These are phyloP conservation scores for Uloborus diversus DNA, from an alignment of 1,140 invertebrate genomes.

Conservation along the genomic window DNA sequence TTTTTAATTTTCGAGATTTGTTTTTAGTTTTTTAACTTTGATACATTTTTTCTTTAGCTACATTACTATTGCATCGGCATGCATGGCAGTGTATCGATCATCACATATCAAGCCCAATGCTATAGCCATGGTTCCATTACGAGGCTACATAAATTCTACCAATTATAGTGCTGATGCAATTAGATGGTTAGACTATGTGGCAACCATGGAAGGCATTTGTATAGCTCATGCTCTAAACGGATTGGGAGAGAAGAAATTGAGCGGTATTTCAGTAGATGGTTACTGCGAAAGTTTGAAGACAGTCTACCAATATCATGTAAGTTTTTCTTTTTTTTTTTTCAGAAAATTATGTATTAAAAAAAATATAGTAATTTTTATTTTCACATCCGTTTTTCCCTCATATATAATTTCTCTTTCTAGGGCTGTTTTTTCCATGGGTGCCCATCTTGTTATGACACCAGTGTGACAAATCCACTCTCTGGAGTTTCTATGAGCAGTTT, in stretches of 20 bases:
- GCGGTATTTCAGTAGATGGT: constrained; percentile 5
- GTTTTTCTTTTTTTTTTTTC: not conserved
- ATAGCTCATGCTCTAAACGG: constrained; percentile 42
- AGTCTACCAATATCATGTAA: constrained; percentile 20
- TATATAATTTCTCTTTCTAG: not conserved
- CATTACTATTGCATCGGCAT: constrained; percentile 25
- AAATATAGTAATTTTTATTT: not conserved
- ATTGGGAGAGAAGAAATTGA: constrained; percentile 1
- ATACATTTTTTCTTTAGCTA: not conserved
- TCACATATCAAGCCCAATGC: constrained; percentile 12
- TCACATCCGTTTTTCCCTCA: not conserved
- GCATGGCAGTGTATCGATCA: constrained; percentile 9
- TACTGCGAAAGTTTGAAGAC: constrained; percentile 6
- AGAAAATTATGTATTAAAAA: not conserved
- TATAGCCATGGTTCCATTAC: constrained; percentile 41
- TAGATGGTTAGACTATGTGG: constrained; percentile 34
- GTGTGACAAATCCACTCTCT: not conserved
- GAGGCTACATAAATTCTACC: constrained; percentile 8
- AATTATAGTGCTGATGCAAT: not conserved
- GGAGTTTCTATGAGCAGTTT: not conserved
- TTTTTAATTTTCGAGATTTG: not conserved
- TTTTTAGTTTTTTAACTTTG: not conserved
- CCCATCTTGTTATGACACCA: not conserved
- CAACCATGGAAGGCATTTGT: not conserved
- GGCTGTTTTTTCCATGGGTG: not conserved